These are phyloP conservation scores for Peromyscus polionotus DNA, from an alignment of 2,113 vertebrate species.

Conservation along the genomic window DNA sequence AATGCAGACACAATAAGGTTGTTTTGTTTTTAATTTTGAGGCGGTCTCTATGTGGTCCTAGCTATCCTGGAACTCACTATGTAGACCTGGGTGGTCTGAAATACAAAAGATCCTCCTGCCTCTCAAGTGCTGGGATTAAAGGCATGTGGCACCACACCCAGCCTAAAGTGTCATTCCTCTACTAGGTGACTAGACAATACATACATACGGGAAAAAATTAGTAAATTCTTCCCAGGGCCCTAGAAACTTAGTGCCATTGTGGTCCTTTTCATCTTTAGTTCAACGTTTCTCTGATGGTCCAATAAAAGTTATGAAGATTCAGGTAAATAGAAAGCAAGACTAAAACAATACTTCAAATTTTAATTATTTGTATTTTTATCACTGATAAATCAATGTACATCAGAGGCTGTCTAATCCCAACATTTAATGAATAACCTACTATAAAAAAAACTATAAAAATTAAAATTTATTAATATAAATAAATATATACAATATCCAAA, in stretches of 20 bases:
- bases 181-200: not conserved
- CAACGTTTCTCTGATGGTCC: not conserved
- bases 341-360: conserved; percentile 9
- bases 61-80: not conserved
- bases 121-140: not conserved
- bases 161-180: not conserved
- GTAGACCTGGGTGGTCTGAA: not conserved
- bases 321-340: conserved; percentile 33
- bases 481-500: conserved; percentile 17
- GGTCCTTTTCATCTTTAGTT: conserved; percentile 34
- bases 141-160: not conserved
- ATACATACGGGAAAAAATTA: not conserved
- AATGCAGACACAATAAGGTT: not conserved
- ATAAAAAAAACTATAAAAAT: not conserved
- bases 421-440: conserved; percentile 17
- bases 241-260: conserved; percentile 14
- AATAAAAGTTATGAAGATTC: conserved; percentile 45
- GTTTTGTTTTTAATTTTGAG: not conserved
- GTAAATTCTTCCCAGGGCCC: not conserved
- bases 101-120: not conserved
- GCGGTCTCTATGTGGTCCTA: not conserved
- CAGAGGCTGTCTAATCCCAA: not conserved
- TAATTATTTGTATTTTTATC: conserved; percentile 7
- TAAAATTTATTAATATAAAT: conserved; percentile 50
- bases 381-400: not conserved